Evolutionary conservation across 2,888 invertebrate genomes (phyloP).

Genomic region (Callinectes sapidus): DNA sequence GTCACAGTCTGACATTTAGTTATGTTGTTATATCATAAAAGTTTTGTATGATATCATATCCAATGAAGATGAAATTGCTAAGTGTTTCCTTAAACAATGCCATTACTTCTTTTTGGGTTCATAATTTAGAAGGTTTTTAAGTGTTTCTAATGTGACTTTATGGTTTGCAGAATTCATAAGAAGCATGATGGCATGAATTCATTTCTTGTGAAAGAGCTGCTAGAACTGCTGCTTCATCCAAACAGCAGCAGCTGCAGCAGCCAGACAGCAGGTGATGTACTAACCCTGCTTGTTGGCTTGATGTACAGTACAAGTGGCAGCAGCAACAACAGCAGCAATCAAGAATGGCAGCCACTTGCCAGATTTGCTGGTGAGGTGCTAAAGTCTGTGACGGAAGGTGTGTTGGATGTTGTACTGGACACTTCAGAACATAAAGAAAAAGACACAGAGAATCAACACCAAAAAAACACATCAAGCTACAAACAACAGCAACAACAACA

Average conservation of each 20-base stretch:
- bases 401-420: constrained; percentile 31
- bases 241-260: not conserved
- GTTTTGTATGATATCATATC: too few species aligned
- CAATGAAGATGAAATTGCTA: too few species aligned
- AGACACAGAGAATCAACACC: not conserved
- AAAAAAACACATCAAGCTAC: not conserved
- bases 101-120: too few species aligned
- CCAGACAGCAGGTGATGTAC: constrained; percentile 35
- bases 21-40: too few species aligned
- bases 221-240: not conserved
- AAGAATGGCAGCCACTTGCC: constrained; percentile 34
- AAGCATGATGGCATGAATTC: not conserved
- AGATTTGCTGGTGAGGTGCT: constrained; percentile 40
- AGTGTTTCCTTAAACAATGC: too few species aligned
- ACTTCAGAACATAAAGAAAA: not conserved
- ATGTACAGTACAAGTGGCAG: constrained; percentile 24
- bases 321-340: not conserved
- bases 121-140: too few species aligned
- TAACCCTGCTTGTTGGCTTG: constrained; percentile 37
- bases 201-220: not conserved
- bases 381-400: not conserved
- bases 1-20: too few species aligned
- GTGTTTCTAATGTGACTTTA: not conserved
- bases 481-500: too few species aligned
- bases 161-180: not conserved